Evolutionary conservation across 2,888 invertebrate species (phyloP).

Genomic region (Nymphalis polychloros): DNA sequence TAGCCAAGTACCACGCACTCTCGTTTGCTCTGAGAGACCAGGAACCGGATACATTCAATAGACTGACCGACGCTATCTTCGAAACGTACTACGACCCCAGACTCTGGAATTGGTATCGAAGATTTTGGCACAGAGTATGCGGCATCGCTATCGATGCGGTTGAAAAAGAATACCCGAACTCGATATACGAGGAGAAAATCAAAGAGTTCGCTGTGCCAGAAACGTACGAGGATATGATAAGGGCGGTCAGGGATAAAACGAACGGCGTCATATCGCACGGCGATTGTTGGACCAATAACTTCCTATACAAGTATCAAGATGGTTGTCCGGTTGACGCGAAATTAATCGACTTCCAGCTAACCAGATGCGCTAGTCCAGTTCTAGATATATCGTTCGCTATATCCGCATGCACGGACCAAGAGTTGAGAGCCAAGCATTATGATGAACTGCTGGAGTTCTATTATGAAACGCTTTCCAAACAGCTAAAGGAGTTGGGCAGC

Average conservation of each 20-base stretch:
- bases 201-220: conserved; percentile 78
- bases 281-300: conserved; percentile 90
- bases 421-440: conserved; percentile 81
- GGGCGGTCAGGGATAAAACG: conserved; percentile 60
- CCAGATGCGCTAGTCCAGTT: conserved; percentile 81
- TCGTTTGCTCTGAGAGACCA: conserved; percentile 83
- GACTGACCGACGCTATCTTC: conserved; percentile 61
- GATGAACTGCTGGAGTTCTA: conserved; percentile 83
- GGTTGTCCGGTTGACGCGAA: conserved; percentile 66
- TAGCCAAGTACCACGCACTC: conserved; percentile 83
- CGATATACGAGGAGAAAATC: conserved; percentile 80
- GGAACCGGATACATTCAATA: conserved; percentile 72
- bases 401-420: conserved; percentile 82
- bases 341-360: conserved; percentile 87
- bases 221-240: conserved; percentile 73
- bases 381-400: conserved; percentile 81
- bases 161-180: conserved; percentile 82
- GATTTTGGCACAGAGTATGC: conserved; percentile 76
- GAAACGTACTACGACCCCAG: conserved; percentile 83
- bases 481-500: conserved; percentile 82
- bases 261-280: conserved; percentile 86
- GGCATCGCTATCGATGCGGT: conserved; percentile 84
- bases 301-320: conserved; percentile 76
- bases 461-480: conserved; percentile 76
- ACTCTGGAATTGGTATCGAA: conserved; percentile 80